Evolutionary conservation across 2,888 invertebrate genomes (phyloP).

Genomic region (Agriopis marginaria): DNA sequence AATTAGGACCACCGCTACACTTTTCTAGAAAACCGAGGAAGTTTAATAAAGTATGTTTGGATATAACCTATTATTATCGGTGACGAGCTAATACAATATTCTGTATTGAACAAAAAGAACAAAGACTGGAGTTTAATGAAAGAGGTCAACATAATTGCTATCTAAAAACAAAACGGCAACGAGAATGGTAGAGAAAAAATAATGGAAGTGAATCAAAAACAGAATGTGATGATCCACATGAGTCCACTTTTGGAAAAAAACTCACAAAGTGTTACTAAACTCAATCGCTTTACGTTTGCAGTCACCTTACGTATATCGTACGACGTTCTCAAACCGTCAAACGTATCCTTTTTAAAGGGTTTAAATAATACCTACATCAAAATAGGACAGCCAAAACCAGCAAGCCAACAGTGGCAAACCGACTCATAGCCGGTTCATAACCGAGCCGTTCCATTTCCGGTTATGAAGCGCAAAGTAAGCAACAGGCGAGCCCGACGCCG

Average conservation of each 20-base stretch:
- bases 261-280: no score
- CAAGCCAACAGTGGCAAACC: neutral
- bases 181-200: no score
- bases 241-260: no score
- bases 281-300: no score
- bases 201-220: no score
- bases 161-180: no score
- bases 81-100: no score
- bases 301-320: no score
- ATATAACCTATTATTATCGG: neutral
- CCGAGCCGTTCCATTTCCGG: slow-evolving; percentile 34
- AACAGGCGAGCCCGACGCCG: slow-evolving; percentile 53
- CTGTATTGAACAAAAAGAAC: no score
- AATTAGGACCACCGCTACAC: slow-evolving; percentile 17
- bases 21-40: neutral
- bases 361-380: neutral
- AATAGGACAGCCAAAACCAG: neutral
- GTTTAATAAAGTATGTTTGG: neutral
- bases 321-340: neutral
- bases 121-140: no score
- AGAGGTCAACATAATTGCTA: no score
- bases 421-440: neutral
- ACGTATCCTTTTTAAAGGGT: neutral
- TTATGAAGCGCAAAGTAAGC: slow-evolving; percentile 57
- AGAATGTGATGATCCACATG: no score